Evolutionary conservation across 2,113 vertebrate genomes (phyloP).

Genomic region (Jacana jacana): DNA sequence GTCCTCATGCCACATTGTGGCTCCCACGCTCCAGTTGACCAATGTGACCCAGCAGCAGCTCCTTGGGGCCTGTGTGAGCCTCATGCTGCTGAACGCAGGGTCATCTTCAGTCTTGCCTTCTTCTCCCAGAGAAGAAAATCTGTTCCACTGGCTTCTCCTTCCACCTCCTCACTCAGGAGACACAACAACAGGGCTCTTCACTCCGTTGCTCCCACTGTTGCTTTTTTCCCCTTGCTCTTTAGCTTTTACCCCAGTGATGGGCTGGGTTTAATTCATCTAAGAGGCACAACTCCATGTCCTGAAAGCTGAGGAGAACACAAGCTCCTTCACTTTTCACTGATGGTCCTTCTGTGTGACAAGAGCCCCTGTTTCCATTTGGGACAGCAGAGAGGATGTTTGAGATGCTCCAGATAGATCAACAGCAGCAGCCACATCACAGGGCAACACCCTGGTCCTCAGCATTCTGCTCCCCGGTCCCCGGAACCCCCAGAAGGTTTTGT

Average conservation of each 20-base stretch:
- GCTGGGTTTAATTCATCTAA: not conserved
- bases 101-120: fast-evolving
- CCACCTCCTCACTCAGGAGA: fast-evolving
- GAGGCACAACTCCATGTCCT: fast-evolving
- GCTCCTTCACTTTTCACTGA: fast-evolving
- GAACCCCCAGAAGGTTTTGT: not conserved
- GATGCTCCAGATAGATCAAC: not conserved
- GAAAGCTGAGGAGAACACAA: fast-evolving
- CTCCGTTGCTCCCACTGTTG: fast-evolving
- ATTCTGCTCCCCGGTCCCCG: not conserved
- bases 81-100: fast-evolving
- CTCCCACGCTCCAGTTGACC: fast-evolving
- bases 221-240: not conserved
- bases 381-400: not conserved
- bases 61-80: fast-evolving
- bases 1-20: fast-evolving
- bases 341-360: fast-evolving
- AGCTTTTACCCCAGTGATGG: fast-evolving
- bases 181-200: fast-evolving
- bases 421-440: fast-evolving
- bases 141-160: not conserved
- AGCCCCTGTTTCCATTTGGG: not conserved
- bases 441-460: fast-evolving
- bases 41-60: fast-evolving
- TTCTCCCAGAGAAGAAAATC: not conserved